Percentiles rank a stretch among this genome's conserved stretches.
phyloP scores from a whole-genome alignment of 2,888 invertebrate species.

The Allygus modestus region DNA sequence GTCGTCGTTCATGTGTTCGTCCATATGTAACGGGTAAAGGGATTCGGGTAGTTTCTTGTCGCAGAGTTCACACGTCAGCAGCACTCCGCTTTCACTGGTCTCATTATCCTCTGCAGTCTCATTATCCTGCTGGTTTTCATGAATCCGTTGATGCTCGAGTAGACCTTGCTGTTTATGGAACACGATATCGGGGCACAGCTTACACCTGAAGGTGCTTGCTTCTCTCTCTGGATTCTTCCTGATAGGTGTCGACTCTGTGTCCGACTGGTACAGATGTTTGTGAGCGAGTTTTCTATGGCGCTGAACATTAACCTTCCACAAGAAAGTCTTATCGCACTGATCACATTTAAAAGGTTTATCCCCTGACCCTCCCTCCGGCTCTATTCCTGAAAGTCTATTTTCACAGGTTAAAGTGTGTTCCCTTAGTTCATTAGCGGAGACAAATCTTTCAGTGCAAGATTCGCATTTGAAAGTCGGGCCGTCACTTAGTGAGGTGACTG shows the following conservation, averaged over 20 bases:
- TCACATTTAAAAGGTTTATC: conserved; percentile 19
- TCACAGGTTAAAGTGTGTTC: conserved; percentile 25
- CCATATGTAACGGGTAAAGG: conserved; percentile 57
- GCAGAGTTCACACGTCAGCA: conserved; percentile 59
- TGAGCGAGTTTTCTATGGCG: conserved; percentile 48
- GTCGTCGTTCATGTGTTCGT: conserved; percentile 58
- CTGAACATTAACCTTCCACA: conserved; percentile 48
- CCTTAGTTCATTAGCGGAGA: conserved; percentile 9
- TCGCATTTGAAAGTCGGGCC: conserved; percentile 37
- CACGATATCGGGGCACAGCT: conserved; percentile 46
- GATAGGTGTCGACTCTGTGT: background rate
- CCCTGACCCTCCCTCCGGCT: background rate
- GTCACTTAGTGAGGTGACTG: conserved; percentile 1
- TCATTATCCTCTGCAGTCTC: background rate
- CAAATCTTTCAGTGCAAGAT: conserved; percentile 19
- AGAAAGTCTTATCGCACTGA: conserved; percentile 52
- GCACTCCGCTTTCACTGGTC: background rate
- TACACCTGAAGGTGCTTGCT: conserved; percentile 12
- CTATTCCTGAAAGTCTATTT: conserved; percentile 1
- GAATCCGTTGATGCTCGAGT: conserved; percentile 47
- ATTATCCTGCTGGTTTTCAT: conserved; percentile 7
- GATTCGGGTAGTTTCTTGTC: conserved; percentile 55
- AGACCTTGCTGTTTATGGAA: conserved; percentile 60
- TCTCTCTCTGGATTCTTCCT: conserved; percentile 12
- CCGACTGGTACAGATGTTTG: conserved; percentile 5